Evolutionary conservation across 2,797 vertebrate genomes (phyloP).

Genomic region (Trichosurus vulpecula): DNA sequence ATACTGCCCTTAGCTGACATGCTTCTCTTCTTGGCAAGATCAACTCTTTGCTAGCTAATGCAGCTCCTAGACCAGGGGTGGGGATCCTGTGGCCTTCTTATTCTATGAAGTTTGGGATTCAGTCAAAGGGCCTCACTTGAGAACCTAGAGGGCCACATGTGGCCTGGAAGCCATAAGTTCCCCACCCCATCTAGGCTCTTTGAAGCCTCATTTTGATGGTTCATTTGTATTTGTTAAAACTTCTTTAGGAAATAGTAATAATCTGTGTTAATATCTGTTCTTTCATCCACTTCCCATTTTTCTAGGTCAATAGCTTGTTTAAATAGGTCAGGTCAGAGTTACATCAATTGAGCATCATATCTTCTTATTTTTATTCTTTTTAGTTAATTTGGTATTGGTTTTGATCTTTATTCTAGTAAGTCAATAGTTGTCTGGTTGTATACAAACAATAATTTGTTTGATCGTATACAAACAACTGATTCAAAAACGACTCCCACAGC

Average conservation of each 20-base stretch:
- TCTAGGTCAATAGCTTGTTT: not conserved
- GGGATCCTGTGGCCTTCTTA: no score
- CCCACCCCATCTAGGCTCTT: not conserved
- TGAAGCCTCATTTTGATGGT: not conserved
- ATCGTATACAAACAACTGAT: not conserved
- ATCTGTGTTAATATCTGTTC: not conserved
- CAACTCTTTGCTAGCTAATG: not conserved
- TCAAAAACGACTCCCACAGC: not conserved
- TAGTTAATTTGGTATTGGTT: not conserved
- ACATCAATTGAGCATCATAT: not conserved
- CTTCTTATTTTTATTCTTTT: not conserved
- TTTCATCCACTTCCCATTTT: not conserved
- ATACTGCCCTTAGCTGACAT: not conserved
- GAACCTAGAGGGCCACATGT: no score
- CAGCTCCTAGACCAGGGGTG: not conserved
- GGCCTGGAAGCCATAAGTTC: no score
- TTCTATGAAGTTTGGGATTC: no score
- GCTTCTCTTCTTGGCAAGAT: not conserved
- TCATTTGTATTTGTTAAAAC: not conserved
- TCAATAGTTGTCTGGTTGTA: not conserved
- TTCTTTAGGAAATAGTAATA: not conserved
- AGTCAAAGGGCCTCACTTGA: no score
- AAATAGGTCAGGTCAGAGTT: not conserved
- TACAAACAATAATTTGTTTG: not conserved
- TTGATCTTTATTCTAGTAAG: not conserved